Base-by-base conservation (phyloP, 2,888 invertebrate species). In the Cybosia mesomella region DNA sequence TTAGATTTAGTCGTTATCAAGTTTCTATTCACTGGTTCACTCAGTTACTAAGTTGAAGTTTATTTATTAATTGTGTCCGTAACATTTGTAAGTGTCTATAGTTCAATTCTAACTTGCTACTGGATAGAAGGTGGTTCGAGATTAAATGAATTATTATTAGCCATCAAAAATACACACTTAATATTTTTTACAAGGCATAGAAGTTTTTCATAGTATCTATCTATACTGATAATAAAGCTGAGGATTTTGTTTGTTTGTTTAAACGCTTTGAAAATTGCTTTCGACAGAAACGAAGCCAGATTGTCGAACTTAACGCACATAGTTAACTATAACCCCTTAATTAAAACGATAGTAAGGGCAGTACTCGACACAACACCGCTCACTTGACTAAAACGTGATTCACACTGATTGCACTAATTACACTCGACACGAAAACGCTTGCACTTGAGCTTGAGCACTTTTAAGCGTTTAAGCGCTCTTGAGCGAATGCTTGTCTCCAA, bases 401-500 rank as follows among this genome's bases (percentile, higher is more conserved):
- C 86, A 80, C 84, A 82, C 85, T 89, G 90, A 91, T 91, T 91
- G 91, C 91, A 87, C 91, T 91, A 91, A 91, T 91, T 91, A 91
- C 88, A 86, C 88, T 89, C 82, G 75, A 84, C 87, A 82, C 83
- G 79, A 79, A 74, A 81, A 80, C 80, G 85, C 79, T 83, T 77
- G 76, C 79, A 75, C 83, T 83, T 79, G 78, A 80, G 79, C 74
- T 70, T 72, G 69, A 83, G 79, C 76, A 75, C 77, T 79, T 76
- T 72, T 71, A 64, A 74, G 75, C 58, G 68, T 79, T 77, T 79
- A 80, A 86, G 83, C 80, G 81, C 79, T 83, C 73, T 80, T 76
- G 74, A 79, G 65, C 68, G 73, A 81, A 74, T 69, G 83, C 84
- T 88, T 88, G 86, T 87, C 87, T 84, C 86, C 91, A 91, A 92